Conservation (phyloP, 1,140 invertebrate species). For the Drosophila sp. region DNA sequence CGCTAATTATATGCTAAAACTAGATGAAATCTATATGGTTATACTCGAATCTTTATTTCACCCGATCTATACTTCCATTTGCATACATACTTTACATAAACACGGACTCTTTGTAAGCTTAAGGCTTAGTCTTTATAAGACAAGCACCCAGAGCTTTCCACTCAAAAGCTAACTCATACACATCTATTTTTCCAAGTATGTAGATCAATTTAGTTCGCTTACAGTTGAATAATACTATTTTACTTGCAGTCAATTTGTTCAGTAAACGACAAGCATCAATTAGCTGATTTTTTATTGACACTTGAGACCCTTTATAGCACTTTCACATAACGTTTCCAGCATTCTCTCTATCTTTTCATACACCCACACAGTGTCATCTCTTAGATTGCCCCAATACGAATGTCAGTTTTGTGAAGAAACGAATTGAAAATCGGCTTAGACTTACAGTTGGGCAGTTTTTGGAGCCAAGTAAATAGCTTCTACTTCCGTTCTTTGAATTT, state of each 20-base stretch:
- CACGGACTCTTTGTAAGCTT: background rate
- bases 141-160: background rate
- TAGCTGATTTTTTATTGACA: slow-evolving; percentile 38
- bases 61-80: background rate
- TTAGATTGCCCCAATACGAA: slow-evolving; percentile 2
- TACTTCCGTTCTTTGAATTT: slow-evolving; percentile 41
- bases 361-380: slow-evolving; percentile 11
- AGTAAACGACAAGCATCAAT: slow-evolving; percentile 13
- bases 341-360: background rate
- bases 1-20: slow-evolving; percentile 5
- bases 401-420: background rate
- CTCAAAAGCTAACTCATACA: slow-evolving; percentile 14
- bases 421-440: slow-evolving; percentile 49
- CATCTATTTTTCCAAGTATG: background rate
- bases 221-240: background rate
- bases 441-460: slow-evolving; percentile 20
- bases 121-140: background rate
- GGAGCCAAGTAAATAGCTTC: background rate
- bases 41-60: background rate
- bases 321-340: slow-evolving; percentile 18
- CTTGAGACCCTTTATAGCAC: slow-evolving; percentile 43
- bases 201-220: background rate
- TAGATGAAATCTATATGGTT: background rate
- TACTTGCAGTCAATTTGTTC: slow-evolving; percentile 5
- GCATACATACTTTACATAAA: background rate